These are phyloP conservation scores for Zelostemma sp. DNA, from an alignment of 1,140 invertebrate genomes.

Conservation along the genomic window DNA sequence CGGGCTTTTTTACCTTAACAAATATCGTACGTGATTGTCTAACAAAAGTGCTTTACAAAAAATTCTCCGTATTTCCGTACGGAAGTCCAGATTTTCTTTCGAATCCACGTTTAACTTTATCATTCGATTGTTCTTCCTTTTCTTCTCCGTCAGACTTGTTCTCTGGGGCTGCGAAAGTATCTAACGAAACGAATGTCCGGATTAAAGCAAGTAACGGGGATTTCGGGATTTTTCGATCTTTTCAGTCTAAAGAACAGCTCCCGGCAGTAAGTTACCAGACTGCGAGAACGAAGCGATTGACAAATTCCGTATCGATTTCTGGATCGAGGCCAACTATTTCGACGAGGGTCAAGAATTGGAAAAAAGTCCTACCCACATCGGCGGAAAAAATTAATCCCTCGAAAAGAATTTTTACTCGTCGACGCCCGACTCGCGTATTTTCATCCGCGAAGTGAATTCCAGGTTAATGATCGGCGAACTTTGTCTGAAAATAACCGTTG, in stretches of 20 bases:
- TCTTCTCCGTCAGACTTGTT: slow-evolving; percentile 25
- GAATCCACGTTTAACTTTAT: slow-evolving; percentile 29
- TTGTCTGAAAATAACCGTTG: too few relatives aligned
- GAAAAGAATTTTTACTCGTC: too few relatives aligned
- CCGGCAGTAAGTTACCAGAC: slow-evolving; percentile 35
- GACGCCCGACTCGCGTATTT: too few relatives aligned
- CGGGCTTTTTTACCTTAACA: too few relatives aligned
- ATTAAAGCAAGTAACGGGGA: slow-evolving; percentile 57
- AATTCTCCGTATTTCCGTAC: too few relatives aligned
- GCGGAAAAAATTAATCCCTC: not conserved
- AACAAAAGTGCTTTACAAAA: too few relatives aligned
- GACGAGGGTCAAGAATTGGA: slow-evolving; percentile 33
- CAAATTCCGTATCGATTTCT: slow-evolving; percentile 58
- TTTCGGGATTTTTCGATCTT: slow-evolving; percentile 48
- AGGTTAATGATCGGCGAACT: too few relatives aligned
- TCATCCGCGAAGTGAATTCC: too few relatives aligned
- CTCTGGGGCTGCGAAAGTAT: slow-evolving; percentile 23
- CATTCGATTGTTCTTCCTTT: slow-evolving; percentile 42
- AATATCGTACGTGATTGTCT: too few relatives aligned
- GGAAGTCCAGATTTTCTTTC: slow-evolving; percentile 10
- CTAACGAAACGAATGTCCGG: slow-evolving; percentile 56
- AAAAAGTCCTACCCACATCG: not conserved
- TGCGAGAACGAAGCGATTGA: slow-evolving; percentile 47
- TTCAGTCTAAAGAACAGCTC: slow-evolving; percentile 38
- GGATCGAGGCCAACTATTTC: slow-evolving; percentile 49